Evolutionary conservation across 92 coral and sea anemone genomes (phyloP).

Genomic region (Porites cylindrica): DNA sequence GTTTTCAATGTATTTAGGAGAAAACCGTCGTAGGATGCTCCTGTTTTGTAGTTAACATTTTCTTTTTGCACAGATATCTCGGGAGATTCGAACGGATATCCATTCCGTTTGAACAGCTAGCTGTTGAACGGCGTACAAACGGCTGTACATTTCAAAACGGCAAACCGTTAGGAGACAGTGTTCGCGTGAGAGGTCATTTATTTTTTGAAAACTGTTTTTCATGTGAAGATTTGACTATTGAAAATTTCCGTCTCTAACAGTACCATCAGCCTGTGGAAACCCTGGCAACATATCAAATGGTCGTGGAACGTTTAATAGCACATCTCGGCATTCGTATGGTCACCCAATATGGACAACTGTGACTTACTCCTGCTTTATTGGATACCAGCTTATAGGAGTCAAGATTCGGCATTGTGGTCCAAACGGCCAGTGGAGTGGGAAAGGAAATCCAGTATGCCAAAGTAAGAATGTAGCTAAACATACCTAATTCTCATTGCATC

Average conservation of each 20-base stretch:
- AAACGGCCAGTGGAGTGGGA: slow-evolving; percentile 60
- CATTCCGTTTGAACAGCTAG: too few species aligned
- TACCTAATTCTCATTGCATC: too few species aligned
- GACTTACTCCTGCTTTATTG: slow-evolving; percentile 37
- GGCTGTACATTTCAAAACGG: too few species aligned
- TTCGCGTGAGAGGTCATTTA: too few species aligned
- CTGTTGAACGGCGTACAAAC: too few species aligned
- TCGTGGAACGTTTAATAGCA: neutral
- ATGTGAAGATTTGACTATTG: neutral
- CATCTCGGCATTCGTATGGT: neutral
- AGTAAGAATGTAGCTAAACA: slow-evolving; percentile 23
- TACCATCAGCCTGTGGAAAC: slow-evolving; percentile 30
- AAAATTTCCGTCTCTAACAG: slow-evolving; percentile 20
- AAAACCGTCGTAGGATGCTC: too few species aligned
- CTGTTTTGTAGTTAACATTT: too few species aligned
- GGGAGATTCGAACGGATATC: too few species aligned
- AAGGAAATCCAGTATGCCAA: slow-evolving; percentile 57
- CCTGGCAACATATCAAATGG: slow-evolving; percentile 10
- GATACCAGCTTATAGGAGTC: slow-evolving; percentile 54
- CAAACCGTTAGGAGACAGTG: too few species aligned
- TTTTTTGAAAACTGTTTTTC: too few species aligned
- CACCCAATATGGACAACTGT: slow-evolving; percentile 52
- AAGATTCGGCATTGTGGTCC: slow-evolving; percentile 41
- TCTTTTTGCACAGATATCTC: too few species aligned
- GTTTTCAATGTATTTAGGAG: too few species aligned